A percentile compares a stretch with the other conserved stretches of the same genome.
Evolutionary conservation across 2,888 invertebrate species (phyloP).

Genomic region (Idaea dimidiata): DNA sequence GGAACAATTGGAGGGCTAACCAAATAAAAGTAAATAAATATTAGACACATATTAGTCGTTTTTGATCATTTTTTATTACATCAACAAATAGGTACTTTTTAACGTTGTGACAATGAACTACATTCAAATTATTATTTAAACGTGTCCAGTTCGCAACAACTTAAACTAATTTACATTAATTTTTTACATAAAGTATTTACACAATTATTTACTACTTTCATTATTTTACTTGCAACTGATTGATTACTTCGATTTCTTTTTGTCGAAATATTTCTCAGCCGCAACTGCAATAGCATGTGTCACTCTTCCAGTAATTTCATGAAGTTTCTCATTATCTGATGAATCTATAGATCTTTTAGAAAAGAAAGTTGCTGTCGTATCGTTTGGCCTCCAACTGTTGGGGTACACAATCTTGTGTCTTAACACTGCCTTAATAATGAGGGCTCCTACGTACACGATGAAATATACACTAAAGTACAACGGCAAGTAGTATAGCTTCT

Average conservation of each 20-base stretch:
- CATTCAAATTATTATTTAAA: constrained; percentile 59
- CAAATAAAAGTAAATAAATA: neutral
- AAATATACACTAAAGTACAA: constrained; percentile 88
- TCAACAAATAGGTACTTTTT: constrained; percentile 10
- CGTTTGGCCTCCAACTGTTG: constrained; percentile 75
- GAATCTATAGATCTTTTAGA: constrained; percentile 65
- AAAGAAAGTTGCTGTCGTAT: constrained; percentile 62
- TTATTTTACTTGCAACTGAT: constrained; percentile 3
- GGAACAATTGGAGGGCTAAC: neutral
- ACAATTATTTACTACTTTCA: neutral
- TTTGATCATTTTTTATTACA: neutral
- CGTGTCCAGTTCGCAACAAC: constrained; percentile 74
- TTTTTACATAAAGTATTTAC: constrained; percentile 13
- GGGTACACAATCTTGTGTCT: constrained; percentile 86
- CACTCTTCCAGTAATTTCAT: constrained; percentile 71
- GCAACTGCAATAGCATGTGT: constrained; percentile 66
- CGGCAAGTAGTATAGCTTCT: constrained; percentile 88
- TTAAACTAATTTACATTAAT: constrained; percentile 10
- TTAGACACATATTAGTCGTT: neutral
- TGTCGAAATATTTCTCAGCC: constrained; percentile 61
- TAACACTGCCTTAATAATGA: constrained; percentile 86
- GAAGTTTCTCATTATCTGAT: constrained; percentile 73
- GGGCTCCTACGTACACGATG: constrained; percentile 85
- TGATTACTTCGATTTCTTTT: constrained; percentile 35
- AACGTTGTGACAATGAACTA: constrained; percentile 71